Base-by-base conservation (phyloP, 2,797 vertebrate genomes). In the Gallirallus australis region DNA sequence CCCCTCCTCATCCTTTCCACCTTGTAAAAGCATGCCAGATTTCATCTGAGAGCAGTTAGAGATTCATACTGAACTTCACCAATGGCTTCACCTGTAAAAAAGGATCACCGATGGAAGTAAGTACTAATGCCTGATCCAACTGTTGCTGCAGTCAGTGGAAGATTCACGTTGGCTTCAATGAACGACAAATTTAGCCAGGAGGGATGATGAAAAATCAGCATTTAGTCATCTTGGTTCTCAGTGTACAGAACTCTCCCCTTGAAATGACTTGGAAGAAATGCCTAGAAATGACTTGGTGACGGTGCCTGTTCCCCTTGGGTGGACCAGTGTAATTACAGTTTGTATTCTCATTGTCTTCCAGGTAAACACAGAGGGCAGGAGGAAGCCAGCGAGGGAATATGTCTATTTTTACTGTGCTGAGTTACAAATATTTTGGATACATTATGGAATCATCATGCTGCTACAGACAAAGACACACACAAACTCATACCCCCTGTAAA, bases 221-320 rank as follows among this genome's bases (percentile, higher is more conserved):
- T 77, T 86, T 70, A 77, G 48, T 89, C 77, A 80, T 53, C 53
- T 42, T 70, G n/a, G 19, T 42, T 94, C 61, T 90, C 59, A 50
- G 59, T 3, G 9, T n/a, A 70, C 33, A 73, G 81, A 91, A 69
- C 35, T 50, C 59, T 70, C 33, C 23, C 47, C 54, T 37, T 65
- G 48, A 82, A 83, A 60, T 47, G 6, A 45, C 39, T 66, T 66
- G 31, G 81, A 94, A 83, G 70, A 72, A 72, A 73, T 19, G 17
- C 21, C 56, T 56, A 64, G 68, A 70, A 85, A 75, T 64, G 80
- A 89, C 39, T 69, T 6, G 2, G 30, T 80, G 68, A 47, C 42
- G 17, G 45, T 21, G 13, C 39, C 5, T 24, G 9, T 60, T 79
- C 52, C 35, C 45, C 45, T 68, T 23, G 31, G 37, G 42, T 45